Conservation (phyloP, 2,113 vertebrate genomes). For the Grammomys dolichurus region DNA sequence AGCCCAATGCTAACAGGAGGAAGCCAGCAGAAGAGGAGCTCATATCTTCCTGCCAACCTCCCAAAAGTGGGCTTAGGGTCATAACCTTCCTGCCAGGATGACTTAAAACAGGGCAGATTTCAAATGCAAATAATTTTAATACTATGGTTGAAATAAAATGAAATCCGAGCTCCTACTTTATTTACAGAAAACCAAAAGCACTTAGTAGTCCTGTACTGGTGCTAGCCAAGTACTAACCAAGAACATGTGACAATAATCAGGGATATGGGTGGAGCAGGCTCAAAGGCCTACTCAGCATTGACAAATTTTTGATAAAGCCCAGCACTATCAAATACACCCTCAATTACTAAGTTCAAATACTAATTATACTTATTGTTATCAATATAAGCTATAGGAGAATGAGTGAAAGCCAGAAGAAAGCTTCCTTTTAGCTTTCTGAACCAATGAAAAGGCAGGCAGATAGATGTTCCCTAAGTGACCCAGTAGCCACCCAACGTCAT, state of each 20-base stretch:
- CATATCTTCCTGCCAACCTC: neutral
- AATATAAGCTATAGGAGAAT: neutral
- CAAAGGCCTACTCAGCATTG: neutral
- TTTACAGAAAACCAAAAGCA: neutral
- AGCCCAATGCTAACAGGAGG: neutral
- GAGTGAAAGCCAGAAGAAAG: neutral
- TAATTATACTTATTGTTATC: neutral
- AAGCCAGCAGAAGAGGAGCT: neutral
- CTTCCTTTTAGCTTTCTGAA: neutral
- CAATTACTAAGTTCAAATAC: neutral
- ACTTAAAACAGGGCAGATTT: neutral
- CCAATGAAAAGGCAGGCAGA: neutral
- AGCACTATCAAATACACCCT: neutral
- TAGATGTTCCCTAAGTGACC: neutral
- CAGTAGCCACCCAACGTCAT: neutral
- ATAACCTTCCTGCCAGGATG: neutral
- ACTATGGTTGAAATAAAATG: neutral
- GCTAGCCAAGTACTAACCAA: neutral
- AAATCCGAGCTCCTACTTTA: neutral
- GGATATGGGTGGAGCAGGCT: neutral
- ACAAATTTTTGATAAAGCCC: neutral
- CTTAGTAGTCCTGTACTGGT: neutral
- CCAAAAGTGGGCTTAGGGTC: neutral
- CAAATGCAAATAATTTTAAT: neutral
- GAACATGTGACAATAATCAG: neutral